These are phyloP conservation scores for Ophiodon elongatus DNA, from an alignment of 2,113 vertebrate species.

Conservation along the genomic window DNA sequence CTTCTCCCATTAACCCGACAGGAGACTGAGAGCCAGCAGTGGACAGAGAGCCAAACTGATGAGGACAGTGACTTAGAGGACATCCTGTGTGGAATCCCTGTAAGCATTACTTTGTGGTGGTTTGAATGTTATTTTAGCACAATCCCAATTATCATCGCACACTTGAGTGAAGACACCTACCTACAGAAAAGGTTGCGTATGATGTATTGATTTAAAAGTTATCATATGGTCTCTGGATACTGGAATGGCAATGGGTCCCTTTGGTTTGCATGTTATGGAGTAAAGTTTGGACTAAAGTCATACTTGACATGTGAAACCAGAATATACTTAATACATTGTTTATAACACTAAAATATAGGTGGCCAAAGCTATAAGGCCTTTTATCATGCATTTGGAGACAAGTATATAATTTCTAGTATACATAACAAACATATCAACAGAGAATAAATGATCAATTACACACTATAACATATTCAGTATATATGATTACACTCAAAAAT, in stretches of 20 bases:
- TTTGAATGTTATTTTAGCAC: not conserved
- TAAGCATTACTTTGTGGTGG: constrained; percentile 61
- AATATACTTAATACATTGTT: not conserved
- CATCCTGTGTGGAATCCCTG: constrained; percentile 89
- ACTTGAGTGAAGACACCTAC: not conserved
- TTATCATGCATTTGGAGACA: not conserved
- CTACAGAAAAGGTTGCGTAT: not conserved
- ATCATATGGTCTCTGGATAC: not conserved
- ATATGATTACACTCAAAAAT: not conserved
- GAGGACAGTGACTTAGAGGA: constrained; percentile 92
- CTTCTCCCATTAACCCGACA: constrained; percentile 65
- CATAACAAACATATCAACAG: not conserved
- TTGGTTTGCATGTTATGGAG: not conserved
- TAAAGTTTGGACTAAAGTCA: not conserved
- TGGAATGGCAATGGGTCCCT: not conserved
- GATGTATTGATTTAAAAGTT: not conserved
- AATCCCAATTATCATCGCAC: not conserved
- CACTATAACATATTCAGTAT: not conserved
- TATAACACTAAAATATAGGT: not conserved
- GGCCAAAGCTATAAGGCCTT: not conserved
- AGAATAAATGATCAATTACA: not conserved
- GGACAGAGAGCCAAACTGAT: constrained; percentile 89
- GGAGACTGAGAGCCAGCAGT: constrained; percentile 90
- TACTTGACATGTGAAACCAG: not conserved
- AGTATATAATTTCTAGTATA: not conserved